phyloP scores from a whole-genome alignment of 2,113 vertebrate genomes.

The Redunca redunca region DNA sequence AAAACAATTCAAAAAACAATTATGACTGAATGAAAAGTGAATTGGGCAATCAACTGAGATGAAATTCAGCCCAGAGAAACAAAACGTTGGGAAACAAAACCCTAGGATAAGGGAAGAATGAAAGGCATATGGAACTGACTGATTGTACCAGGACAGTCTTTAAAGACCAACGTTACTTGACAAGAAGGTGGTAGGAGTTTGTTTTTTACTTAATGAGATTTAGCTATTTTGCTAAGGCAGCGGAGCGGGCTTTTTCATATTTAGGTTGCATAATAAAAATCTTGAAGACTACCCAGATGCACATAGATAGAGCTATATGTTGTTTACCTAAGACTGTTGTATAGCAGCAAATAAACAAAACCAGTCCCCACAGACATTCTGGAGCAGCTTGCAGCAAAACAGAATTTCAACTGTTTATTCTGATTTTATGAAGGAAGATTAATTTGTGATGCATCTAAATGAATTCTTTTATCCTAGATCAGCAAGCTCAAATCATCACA shows the following conservation, averaged over 20 bases:
- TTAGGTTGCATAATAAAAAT: conserved; percentile 65
- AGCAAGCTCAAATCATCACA: conserved; percentile 68
- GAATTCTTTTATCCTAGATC: conserved; percentile 66
- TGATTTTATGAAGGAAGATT: conserved; percentile 69
- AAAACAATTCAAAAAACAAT: conserved; percentile 79
- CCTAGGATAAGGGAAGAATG: conserved; percentile 68
- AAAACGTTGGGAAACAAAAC: conserved; percentile 53
- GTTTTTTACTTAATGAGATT: conserved; percentile 44
- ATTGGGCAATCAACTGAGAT: conserved; percentile 78
- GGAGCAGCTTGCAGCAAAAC: conserved; percentile 54
- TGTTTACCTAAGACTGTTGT: conserved; percentile 71
- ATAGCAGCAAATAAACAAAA: conserved; percentile 71
- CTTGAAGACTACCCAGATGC: conserved; percentile 64
- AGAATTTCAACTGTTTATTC: conserved; percentile 50
- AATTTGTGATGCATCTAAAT: conserved; percentile 64
- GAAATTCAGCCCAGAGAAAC: conserved; percentile 77
- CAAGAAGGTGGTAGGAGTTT: conserved; percentile 47
- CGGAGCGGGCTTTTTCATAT: conserved; percentile 53
- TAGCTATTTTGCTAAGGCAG: conserved; percentile 58
- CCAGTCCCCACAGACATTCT: conserved; percentile 60
- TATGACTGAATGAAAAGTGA: conserved; percentile 78
- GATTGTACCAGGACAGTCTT: conserved; percentile 6
- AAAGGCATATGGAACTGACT: conserved; percentile 69
- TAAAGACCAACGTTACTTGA: conserved; percentile 66
- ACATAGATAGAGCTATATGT: conserved; percentile 61